Base-by-base conservation (phyloP, 1,140 invertebrate genomes). In the Cyrtorhinus lividipennis region DNA sequence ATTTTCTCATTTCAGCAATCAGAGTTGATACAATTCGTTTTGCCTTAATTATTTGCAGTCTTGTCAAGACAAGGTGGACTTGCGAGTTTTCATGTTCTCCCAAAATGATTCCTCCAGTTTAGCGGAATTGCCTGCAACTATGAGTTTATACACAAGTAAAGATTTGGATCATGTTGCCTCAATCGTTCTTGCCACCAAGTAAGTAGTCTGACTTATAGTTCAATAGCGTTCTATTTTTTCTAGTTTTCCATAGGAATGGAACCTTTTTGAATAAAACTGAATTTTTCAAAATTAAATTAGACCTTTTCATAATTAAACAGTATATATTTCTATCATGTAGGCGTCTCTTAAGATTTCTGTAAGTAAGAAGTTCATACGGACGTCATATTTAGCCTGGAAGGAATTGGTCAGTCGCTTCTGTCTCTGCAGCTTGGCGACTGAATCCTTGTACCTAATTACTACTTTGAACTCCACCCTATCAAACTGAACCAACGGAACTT, bases 161-260 rank as follows among this genome's bases (percentile, higher is more conserved):
- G 73, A 73, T 63, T 75, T 78, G 59, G 76, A 61, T 62, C 66
- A 75, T 66, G 74, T 78, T 5, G 74, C 75, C 10, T 77, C 74
- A 66, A 72, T 81, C 65, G 76, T 79, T 24, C 76, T 82, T 64
- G 80, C 79, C 62, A 81, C 80, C 64, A 81, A 79, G 78, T 81
- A 75, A 59, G 63, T 61, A 57, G 60, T 13, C 13, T 27, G 24
- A 24, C 26, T 48, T 2, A 24, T 23, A 13, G 57, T 8, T 24
- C 26, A 8, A 25, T 10, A 24, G 26, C 5, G 18, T 8, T 20
- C 24, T 2, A 25, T 25, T 23, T 24, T 3, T 12, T 59, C 24
- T 23, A 25, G 12, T 8, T 25, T 24, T 10, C 26, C 24, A n/a
- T 24, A 2, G 10, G 10, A 20, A 23, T 59, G 18, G 3, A 10